Percentiles rank a stretch among this genome's conserved stretches.
Evolutionary conservation across 23 tunicate species (phyloP).

Genomic region (Diplosoma virens): DNA sequence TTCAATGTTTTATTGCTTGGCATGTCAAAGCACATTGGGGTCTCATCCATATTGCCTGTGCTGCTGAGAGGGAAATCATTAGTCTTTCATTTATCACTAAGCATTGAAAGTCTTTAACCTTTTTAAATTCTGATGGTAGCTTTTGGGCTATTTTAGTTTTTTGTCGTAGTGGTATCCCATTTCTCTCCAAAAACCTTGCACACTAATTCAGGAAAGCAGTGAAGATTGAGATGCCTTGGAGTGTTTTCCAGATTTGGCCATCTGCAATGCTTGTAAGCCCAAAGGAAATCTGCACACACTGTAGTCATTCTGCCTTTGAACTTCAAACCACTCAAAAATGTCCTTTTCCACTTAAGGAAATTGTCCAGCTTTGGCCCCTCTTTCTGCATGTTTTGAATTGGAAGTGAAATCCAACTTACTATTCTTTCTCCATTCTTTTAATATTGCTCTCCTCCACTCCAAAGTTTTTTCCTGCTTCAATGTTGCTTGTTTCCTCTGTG

Average conservation of each 20-base stretch:
- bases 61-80: conserved; percentile 19
- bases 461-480: conserved; percentile 24
- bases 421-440: conserved; percentile 30
- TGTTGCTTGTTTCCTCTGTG: conserved; percentile 8
- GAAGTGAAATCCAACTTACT: conserved; percentile 27
- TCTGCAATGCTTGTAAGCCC: conserved; percentile 34
- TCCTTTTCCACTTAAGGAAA: conserved; percentile 25
- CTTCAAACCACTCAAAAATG: conserved; percentile 36
- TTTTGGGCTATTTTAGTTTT: conserved; percentile 19
- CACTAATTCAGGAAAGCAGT: conserved; percentile 26
- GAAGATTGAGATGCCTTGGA: conserved; percentile 29
- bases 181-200: conserved; percentile 32
- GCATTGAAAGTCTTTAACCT: conserved; percentile 25
- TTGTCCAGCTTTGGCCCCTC: conserved; percentile 39
- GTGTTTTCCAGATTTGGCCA: conserved; percentile 37
- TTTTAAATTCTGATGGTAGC: conserved; percentile 35
- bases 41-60: conserved; percentile 39
- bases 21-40: conserved; percentile 46
- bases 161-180: conserved; percentile 35
- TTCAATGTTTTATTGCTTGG: conserved; percentile 36
- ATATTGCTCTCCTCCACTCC: conserved; percentile 43
- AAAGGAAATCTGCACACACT: conserved; percentile 23
- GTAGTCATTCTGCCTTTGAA: conserved; percentile 30
- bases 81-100: conserved; percentile 19
- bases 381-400: conserved; percentile 24